Evolutionary conservation across 30 jellyfish, hydroid and myxozoan genomes (phyloP).

Genomic region (Aurelia aurita complex sp. Pacific): DNA sequence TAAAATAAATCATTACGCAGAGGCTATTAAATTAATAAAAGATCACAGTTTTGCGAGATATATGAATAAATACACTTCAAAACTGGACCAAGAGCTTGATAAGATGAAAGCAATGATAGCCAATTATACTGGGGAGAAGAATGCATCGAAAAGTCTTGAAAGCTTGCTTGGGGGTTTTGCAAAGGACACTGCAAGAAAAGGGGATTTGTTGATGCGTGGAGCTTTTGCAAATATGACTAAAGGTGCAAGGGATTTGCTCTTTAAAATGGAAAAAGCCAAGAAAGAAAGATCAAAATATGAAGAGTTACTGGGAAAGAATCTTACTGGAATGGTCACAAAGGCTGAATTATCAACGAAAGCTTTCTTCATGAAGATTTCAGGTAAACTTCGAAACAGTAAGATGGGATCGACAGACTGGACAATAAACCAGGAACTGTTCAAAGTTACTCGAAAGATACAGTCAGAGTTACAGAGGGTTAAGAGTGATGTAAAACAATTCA

Average conservation of each 20-base stretch:
- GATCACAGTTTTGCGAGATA: background rate
- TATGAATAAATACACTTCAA: background rate
- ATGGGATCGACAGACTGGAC: conserved; percentile 1
- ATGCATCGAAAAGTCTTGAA: background rate
- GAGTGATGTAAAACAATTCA: background rate
- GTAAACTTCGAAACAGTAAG: background rate
- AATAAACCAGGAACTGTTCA: background rate
- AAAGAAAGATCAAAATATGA: background rate
- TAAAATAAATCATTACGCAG: conserved; percentile 12
- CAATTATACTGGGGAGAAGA: background rate
- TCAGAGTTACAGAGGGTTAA: background rate
- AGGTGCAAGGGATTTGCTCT: background rate
- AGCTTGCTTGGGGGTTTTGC: background rate
- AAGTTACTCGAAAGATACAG: background rate
- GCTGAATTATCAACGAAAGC: background rate
- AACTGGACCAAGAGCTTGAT: background rate
- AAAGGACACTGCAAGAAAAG: background rate
- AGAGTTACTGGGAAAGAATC: background rate
- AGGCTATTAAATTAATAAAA: background rate
- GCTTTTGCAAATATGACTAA: background rate
- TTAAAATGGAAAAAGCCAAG: background rate
- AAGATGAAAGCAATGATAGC: background rate
- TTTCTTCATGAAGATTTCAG: background rate
- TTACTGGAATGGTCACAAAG: background rate
- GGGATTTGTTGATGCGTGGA: background rate